Evolutionary conservation across 2,113 vertebrate species (phyloP), one percentile per base, ranked within the genome.

Genomic region (Grantiella picta): DNA sequence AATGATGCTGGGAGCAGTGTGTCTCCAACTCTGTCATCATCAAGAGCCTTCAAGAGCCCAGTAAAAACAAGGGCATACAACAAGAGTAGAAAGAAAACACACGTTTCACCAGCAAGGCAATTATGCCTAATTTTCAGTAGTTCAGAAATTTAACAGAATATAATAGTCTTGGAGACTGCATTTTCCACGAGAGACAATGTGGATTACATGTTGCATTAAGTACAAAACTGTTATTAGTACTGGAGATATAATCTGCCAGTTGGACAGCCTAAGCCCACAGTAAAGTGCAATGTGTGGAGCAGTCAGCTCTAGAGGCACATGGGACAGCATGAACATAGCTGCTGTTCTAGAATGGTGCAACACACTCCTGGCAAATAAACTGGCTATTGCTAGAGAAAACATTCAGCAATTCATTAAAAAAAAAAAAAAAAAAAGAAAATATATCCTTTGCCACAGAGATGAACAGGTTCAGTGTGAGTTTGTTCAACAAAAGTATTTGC

Each of bases 381-480:
- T 22, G 54, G 10, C 15, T 73, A 23, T 20, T 73, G 49, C 31
- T 66, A 12, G 7, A 59, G 52, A 47, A 85, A 79, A 33, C 4
- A 15, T 35, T 61, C 31, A 81, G 61, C 27, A 60, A 68, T 47
- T 49, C 59, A 16, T 42, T 36, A 11, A 11, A 38, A 38, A 38
- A 38, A 38, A 38, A 38, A 57, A 73, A 14, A 10, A 45, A 36
- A 86, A 23, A 72, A 53, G 2, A 52, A 81, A 61, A 70, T 2
- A 29, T 6, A 31, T 36, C 11, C 17, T 31, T 42, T 60, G 40
- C 13, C 35, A 61, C 25, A 36, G 24, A 73, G 12, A 25, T 7
- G 54, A 9, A 61, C 5, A 23, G 0, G 0, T 44, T 70, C 6
- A 2, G 22, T 28, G 23, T 1, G 25, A 56, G 16, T 25, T 57